Base-by-base conservation (phyloP, 1,140 invertebrate species). In the Calycopis cecrops region DNA sequence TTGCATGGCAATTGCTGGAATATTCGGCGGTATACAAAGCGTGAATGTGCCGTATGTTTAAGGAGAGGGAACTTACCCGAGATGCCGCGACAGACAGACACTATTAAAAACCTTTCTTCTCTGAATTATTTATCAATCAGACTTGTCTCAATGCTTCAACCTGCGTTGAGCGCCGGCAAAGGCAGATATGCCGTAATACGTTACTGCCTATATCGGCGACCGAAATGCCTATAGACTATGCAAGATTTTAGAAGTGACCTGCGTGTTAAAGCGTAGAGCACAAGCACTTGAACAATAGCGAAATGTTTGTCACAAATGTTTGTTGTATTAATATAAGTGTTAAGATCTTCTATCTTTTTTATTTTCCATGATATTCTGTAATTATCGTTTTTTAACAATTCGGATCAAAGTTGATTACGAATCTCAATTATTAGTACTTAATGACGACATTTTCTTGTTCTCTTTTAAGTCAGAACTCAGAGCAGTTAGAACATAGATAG, bases 181-280 rank as follows among this genome's bases (percentile, higher is more conserved):
- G 68, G 71, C 76, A 78, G 71, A 73, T 82, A 65, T 85, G 79
- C 73, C 73, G 73, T 76, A 70, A 79, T 73, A 73, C 70, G 63
- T 70, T 58, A 61, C 71, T 73, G 73, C 71, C 76, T 79, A 74
- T 78, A 74, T 77, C 69, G 77, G 74, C 72, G 60, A 71, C 71
- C 76, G 62, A 72, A 76, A 64, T 71, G 67, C 44, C 65, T 57
- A 49, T 67, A 78, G 79, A 78, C 60, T 48, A 17, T 4, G 12
- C 33, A 71, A 77, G 57, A 52, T 49, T 11, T 52, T 57, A 81
- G 80, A 84, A 28, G 54, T 11, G 76, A 14, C 40, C 6, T 14
- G 14, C 11, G 38, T 40, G 21, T 3, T 28, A 28, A 28, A 28
- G 21, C 21, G n/a, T n/a, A n/a, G n/a, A n/a, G n/a, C n/a, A n/a